phyloP scores from a whole-genome alignment of 1,140 invertebrate species.

The Drosophila ficusphila region DNA sequence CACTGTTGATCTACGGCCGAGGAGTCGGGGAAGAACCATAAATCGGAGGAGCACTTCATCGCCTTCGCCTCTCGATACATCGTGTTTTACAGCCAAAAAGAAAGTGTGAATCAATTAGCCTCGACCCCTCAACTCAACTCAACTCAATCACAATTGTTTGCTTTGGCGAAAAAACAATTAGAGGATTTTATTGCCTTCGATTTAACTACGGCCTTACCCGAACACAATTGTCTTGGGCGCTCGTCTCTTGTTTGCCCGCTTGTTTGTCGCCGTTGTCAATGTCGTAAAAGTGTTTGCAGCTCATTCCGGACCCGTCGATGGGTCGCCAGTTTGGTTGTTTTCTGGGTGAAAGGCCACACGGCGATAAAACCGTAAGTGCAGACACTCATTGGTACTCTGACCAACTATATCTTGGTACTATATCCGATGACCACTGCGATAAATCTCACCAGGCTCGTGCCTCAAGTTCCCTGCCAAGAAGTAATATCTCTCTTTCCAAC shows the following conservation, averaged over 20 bases:
- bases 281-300: slow-evolving; percentile 71
- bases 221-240: slow-evolving; percentile 23
- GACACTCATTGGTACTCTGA: slow-evolving; percentile 17
- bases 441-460: slow-evolving; percentile 33
- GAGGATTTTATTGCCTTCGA: slow-evolving; percentile 72
- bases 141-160: slow-evolving; percentile 69
- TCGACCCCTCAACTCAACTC: too few relatives aligned
- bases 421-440: slow-evolving; percentile 41
- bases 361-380: slow-evolving; percentile 64
- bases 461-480: not conserved
- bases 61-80: slow-evolving; percentile 48
- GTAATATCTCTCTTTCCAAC: not conserved
- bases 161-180: slow-evolving; percentile 77
- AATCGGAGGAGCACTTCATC: slow-evolving; percentile 22
- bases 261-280: slow-evolving; percentile 61
- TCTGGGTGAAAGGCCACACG: slow-evolving; percentile 68
- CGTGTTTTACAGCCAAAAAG: slow-evolving; percentile 79
- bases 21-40: not conserved
- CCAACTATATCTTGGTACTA: slow-evolving; percentile 3
- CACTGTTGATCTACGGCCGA: slow-evolving; percentile 48
- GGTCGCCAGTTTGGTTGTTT: too few relatives aligned
- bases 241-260: slow-evolving; percentile 18
- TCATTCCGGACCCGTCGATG: slow-evolving; percentile 16
- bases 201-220: slow-evolving; percentile 54
- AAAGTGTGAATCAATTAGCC: slow-evolving; percentile 82